Evolutionary conservation across 2,888 invertebrate genomes (phyloP), one percentile per base, ranked within the genome.

Genomic region (Agriopis aurantiaria): DNA sequence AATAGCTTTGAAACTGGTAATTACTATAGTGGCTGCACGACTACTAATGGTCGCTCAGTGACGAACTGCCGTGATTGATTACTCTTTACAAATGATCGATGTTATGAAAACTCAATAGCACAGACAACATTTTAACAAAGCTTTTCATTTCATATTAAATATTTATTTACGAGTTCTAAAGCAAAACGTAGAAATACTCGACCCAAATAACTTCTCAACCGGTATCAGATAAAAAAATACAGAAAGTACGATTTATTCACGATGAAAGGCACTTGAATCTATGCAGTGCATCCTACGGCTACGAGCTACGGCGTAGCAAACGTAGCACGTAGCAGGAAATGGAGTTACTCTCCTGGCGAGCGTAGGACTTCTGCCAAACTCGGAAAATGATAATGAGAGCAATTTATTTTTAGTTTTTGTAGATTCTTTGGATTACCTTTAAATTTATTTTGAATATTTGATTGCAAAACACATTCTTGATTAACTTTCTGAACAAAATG

Each of bases 301-400:
- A 82, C 80, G 51, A 57, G 71, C 69, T 69, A 83, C 73, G 68
- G 33, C 87, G 89, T 88, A 89, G 90, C 85, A 82, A 82, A 83
- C 87, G 89, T 89, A 88, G 88, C 91, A 90, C 91, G 92, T 92
- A 89, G 83, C 86, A 87, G 88, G 88, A 90, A 91, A 91, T 90
- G 88, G 86, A 90, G 88, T 90, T 88, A 88, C 88, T 88, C 86
- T 87, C 85, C 84, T 83, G 82, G 85, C 83, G 83, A 81, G 82
- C 80, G 82, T 81, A 87, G 85, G 86, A 90, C 86, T 90, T 85
- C 85, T 90, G 89, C 88, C 90, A 89, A 91, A 88, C 84, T 86
- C 82, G 84, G 86, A 86, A 88, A 91, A 89, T 88, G 88, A 83
- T 90, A 91, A 91, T 89, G 85, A 89, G 84, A 82, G 82, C 83